phyloP scores from a whole-genome alignment of 1,140 invertebrate species.

The Lordiphosa stackelbergi region DNA sequence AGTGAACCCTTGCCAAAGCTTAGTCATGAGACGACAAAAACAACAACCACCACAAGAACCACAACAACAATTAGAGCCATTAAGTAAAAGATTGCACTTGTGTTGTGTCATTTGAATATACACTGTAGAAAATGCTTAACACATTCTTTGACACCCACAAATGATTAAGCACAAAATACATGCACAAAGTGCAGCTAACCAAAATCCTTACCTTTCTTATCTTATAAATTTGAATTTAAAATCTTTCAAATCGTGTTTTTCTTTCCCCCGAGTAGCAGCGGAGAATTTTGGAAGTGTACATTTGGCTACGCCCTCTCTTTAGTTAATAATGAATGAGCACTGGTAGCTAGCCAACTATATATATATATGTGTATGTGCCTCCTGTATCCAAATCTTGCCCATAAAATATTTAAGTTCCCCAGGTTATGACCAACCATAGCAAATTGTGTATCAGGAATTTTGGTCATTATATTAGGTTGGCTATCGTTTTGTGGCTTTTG shows the following conservation, averaged over 20 bases:
- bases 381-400: background rate
- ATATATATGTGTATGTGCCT: too few species aligned
- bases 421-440: too few species aligned
- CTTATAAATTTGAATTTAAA: too few species aligned
- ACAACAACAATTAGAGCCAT: constrained; percentile 46
- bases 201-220: too few species aligned
- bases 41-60: constrained; percentile 2
- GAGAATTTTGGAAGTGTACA: too few species aligned
- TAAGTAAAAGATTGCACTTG: constrained; percentile 31
- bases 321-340: too few species aligned
- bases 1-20: constrained; percentile 1
- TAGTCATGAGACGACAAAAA: constrained; percentile 1
- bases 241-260: too few species aligned
- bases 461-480: constrained; percentile 47
- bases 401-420: constrained; percentile 45
- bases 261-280: too few species aligned
- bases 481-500: constrained; percentile 39
- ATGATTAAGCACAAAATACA: too few species aligned
- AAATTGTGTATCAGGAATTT: background rate
- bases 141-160: background rate
- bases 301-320: too few species aligned
- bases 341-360: too few species aligned
- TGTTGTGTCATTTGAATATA: constrained; percentile 13
- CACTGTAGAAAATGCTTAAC: background rate
- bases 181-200: too few species aligned